phyloP scores from a whole-genome alignment of 1,140 invertebrate species.

The Dendroctonus ponderosae region DNA sequence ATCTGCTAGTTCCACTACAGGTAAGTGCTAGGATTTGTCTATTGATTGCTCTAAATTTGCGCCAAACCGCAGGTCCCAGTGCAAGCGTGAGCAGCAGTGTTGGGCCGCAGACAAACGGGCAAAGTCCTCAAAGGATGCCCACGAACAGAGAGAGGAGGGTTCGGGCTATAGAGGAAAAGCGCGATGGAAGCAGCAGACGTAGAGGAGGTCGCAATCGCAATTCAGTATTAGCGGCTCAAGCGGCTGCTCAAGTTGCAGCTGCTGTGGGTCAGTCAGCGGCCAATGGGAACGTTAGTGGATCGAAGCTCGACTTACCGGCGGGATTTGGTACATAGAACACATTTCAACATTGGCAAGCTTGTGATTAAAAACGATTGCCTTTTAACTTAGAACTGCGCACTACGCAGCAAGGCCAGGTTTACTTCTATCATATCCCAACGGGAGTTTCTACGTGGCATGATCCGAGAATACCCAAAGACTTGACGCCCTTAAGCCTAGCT shows the following conservation, averaged over 20 bases:
- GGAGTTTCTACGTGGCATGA: constrained; percentile 96
- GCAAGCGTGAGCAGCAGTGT: background rate
- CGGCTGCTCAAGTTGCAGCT: constrained; percentile 6
- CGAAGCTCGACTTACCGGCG: constrained; percentile 71
- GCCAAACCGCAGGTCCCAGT: too few species aligned
- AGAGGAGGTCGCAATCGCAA: constrained; percentile 42
- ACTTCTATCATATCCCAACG: constrained; percentile 89
- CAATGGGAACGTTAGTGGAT: constrained; percentile 9
- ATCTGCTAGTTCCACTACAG: constrained; percentile 10
- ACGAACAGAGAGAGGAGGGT: constrained; percentile 41
- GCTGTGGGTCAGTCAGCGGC: constrained; percentile 18
- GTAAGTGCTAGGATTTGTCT: background rate
- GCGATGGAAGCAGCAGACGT: constrained; percentile 42
- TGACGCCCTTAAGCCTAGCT: constrained; percentile 65
- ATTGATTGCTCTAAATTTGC: too few species aligned
- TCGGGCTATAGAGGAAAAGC: background rate
- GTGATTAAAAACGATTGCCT: background rate
- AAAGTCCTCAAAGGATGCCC: constrained; percentile 42
- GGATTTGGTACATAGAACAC: constrained; percentile 70
- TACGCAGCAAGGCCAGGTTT: constrained; percentile 94
- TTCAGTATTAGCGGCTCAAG: constrained; percentile 28
- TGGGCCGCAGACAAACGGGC: constrained; percentile 1
- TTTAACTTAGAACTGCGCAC: constrained; percentile 78
- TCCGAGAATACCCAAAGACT: constrained; percentile 79
- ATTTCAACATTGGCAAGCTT: constrained; percentile 1